These are phyloP conservation scores for Micromys minutus DNA, from an alignment of 2,113 vertebrate genomes.

Conservation along the genomic window DNA sequence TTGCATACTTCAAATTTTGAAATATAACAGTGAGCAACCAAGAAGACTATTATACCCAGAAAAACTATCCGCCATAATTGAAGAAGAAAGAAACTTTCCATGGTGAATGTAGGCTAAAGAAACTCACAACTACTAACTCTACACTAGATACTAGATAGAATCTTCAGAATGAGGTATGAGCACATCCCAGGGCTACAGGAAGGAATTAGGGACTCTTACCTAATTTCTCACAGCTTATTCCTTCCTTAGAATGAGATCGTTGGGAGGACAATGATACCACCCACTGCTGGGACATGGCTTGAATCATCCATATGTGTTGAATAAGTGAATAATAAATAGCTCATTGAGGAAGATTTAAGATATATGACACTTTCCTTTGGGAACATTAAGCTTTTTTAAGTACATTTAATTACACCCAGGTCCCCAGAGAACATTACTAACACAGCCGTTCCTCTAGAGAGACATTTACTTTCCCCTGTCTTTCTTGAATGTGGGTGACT, in stretches of 20 bases:
- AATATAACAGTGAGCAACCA: neutral
- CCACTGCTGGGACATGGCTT: neutral
- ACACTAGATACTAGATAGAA: neutral
- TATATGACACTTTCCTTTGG: neutral
- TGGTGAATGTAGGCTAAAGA: neutral
- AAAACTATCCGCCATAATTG: neutral
- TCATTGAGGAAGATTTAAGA: neutral
- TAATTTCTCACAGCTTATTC: neutral
- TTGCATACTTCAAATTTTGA: neutral
- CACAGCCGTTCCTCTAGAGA: neutral
- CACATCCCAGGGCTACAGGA: neutral
- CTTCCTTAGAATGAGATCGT: neutral
- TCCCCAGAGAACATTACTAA: neutral
- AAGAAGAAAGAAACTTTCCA: neutral
- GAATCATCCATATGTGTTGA: neutral
- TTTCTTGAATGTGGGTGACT: neutral
- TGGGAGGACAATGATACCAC: neutral
- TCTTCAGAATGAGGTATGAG: neutral
- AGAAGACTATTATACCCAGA: neutral
- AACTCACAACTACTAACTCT: neutral
- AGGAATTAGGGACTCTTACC: neutral
- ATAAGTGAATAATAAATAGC: slow-evolving; percentile 6
- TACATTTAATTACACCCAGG: slow-evolving; percentile 17
- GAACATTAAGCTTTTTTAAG: slow-evolving; percentile 34
- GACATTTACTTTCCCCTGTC: neutral